Conservation (phyloP, 2,888 invertebrate species). For the Megalurothrips usitatus region DNA sequence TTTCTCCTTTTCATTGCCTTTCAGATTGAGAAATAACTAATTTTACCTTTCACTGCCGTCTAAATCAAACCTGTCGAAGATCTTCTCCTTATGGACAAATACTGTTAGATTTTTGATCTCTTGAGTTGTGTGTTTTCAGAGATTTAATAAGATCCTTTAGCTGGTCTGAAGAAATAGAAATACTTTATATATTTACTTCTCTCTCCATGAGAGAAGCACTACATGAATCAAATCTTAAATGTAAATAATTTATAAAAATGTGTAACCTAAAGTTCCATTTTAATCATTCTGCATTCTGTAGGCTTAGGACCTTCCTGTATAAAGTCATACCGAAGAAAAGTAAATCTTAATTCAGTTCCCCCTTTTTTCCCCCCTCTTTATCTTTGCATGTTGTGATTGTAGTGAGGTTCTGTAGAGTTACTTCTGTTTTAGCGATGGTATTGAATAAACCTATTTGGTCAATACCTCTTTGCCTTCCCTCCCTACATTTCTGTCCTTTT, state of each 20-base stretch:
- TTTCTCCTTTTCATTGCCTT: background rate
- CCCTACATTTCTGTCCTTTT: too few relatives aligned
- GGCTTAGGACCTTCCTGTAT: background rate
- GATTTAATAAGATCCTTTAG: background rate
- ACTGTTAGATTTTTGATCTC: background rate
- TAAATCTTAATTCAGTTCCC: background rate
- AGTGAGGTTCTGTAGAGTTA: background rate
- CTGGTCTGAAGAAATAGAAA: background rate
- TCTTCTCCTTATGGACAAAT: background rate
- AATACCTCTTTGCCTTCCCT: too few relatives aligned
- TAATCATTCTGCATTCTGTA: background rate
- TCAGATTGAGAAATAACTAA: background rate
- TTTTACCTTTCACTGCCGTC: background rate
- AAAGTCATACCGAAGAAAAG: background rate
- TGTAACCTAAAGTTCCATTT: background rate
- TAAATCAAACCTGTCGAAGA: background rate
- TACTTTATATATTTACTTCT: background rate
- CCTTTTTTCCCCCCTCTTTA: background rate
- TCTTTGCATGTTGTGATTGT: background rate
- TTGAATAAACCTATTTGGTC: background rate
- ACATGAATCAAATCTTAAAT: background rate
- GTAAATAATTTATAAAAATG: background rate
- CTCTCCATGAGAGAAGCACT: too few relatives aligned
- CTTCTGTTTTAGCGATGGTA: background rate
- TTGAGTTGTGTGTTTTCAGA: background rate